Evolutionary conservation across 2,797 vertebrate species (phyloP).

Genomic region (Halcyon smyrnensis): DNA sequence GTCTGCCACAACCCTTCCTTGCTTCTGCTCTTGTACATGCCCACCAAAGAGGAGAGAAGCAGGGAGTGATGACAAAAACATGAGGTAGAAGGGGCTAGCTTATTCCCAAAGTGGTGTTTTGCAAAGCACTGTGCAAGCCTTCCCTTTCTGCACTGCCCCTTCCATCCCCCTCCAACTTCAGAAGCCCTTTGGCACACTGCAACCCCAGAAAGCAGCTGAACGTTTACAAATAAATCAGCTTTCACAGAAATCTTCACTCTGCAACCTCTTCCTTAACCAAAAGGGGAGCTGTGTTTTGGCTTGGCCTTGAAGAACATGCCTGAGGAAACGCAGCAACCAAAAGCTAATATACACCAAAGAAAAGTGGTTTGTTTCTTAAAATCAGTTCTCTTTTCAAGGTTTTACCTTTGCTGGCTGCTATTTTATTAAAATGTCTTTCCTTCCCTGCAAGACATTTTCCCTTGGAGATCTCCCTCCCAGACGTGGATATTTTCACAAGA

Average conservation of each 20-base stretch:
- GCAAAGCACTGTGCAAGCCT: fast-evolving
- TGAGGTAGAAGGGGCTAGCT: not conserved
- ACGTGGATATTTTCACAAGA: not conserved
- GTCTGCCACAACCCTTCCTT: not conserved
- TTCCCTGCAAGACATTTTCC: not conserved
- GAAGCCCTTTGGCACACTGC: not conserved
- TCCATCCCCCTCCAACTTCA: too few relatives aligned
- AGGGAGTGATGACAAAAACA: not conserved
- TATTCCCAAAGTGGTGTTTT: not conserved
- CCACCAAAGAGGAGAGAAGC: not conserved
- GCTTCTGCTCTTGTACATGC: fast-evolving
- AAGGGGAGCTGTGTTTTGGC: not conserved
- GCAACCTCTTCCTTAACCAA: too few relatives aligned
- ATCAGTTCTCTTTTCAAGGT: not conserved
- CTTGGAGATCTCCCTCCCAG: not conserved
- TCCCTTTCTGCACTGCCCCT: not conserved
- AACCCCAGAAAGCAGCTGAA: not conserved
- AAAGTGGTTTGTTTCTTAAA: not conserved
- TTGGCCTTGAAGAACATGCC: not conserved
- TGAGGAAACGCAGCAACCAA: not conserved
- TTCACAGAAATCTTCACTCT: not conserved
- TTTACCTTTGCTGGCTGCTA: not conserved
- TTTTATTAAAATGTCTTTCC: not conserved
- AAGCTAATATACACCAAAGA: not conserved
- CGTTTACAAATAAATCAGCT: not conserved